Base-by-base conservation (phyloP, 2,113 vertebrate species). In the Saguinus imperator region DNA sequence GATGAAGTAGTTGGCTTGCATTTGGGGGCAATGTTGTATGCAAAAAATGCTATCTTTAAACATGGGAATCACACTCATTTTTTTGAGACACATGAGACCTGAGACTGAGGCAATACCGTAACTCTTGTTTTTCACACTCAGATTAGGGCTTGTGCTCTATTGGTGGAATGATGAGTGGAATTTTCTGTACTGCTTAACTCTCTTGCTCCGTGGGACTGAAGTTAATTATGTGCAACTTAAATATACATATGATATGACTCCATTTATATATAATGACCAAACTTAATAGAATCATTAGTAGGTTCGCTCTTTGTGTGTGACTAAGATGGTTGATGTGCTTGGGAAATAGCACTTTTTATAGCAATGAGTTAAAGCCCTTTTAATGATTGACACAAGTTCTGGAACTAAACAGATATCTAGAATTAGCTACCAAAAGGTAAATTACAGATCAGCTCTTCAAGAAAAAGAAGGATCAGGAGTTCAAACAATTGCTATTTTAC, bases 101-200 rank as follows among this genome's bases (percentile, higher is more conserved):
- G 68, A 94, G 52, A 91, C 57, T 94, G 85, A 90, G 87, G 61
- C 91, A 93, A 91, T 58, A 96, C 79, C 18, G 13, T 58, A 93
- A 43, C n/a, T 88, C 43, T n/a, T 96, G 68, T 91, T 97, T 97
- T 96, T 96, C 80, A 96, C 84, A 96, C 45, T 94, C 92, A 95
- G 92, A 94, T 94, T 92, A 95, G 68, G 37, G 52, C 57, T 72
- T 95, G 29, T 88, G 57, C 45, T 95, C 35, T 52, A 79, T 96
- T 79, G 91, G 61, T 91, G n/a, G 58, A 80, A 89, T 80, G 35
- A 73, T 83, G 77, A 96, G 88, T 92, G 55, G 48, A 89, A 94
- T 96, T 82, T 91, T 80, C 68, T 83, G 23, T 75, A 70, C 61
- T 94, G 11, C 79, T 96, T 95, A 89, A 88, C n/a, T 87, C 52